Base-by-base conservation (phyloP, 2,797 vertebrate genomes). In the Hyperoplus lanceolatus region DNA sequence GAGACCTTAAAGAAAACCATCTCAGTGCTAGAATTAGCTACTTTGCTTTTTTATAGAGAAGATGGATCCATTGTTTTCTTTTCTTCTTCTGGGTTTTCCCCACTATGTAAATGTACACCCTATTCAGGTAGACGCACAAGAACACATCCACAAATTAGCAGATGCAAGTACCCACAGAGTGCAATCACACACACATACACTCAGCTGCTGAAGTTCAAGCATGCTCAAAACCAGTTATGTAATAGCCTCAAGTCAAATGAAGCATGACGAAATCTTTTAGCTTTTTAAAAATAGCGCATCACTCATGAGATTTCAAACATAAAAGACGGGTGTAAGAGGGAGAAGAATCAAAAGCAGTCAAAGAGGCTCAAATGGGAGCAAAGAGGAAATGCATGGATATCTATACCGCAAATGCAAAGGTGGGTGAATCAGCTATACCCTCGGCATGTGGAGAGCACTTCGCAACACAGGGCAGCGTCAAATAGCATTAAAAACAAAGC, bases 251-350 rank as follows among this genome's bases (percentile, higher is more conserved):
- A 82, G 75, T 86, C 87, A 88, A 90, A 90, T 83, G 81, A 92
- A 88, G 82, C 80, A 39, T 68, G 83, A 73, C 14, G 42, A 89
- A 89, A 86, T 90, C 77, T 87, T 89, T 89, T 83, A 84, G 73
- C 84, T 21, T 61, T 70, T 79, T 89, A 90, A 88, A 93, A 93
- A 91, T 89, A 92, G 88, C 83, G 69, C 84, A 84, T 88, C 78
- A 77, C 89, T 92, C 81, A 82, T 70, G 80, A 87, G 90, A 81
- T 65, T 90, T 84, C 66, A 86, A 83, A 84, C 74, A 85, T 81
- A 80, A 85, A 85, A 84, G 82, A 86, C 0, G 41, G 80, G 58
- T 1, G 46, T 48, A 81, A 73, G 49, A 39, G 54, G 51, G 50
- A 21, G 46, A 14, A 9, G 62, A 74, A 78, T 70, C 29, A 41